Evolutionary conservation across 2,888 invertebrate species (phyloP).

Genomic region (Perdita meconis): DNA sequence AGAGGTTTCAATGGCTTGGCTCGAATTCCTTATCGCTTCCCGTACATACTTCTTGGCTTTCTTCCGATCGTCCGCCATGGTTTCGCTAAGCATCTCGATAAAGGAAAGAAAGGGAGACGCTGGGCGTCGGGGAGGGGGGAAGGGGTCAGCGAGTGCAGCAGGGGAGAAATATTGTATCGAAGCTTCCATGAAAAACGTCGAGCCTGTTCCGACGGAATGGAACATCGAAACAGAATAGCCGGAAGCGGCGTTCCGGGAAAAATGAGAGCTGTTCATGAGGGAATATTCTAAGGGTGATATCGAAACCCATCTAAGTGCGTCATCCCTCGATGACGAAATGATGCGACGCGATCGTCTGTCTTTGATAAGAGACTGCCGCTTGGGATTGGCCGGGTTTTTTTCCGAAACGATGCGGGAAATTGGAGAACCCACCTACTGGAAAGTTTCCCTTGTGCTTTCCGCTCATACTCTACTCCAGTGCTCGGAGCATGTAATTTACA

Average conservation of each 20-base stretch:
- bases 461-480: background rate
- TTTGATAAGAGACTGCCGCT: constrained; percentile 3
- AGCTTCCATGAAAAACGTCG: constrained; percentile 5
- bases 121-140: too few species aligned
- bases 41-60: constrained; percentile 71
- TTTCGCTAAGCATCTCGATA: constrained; percentile 58
- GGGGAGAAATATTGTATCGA: constrained; percentile 13
- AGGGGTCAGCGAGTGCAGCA: background rate
- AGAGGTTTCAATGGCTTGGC: constrained; percentile 76
- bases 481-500: too few species aligned
- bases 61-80: constrained; percentile 67
- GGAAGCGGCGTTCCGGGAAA: constrained; percentile 1
- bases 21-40: constrained; percentile 76
- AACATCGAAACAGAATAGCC: background rate
- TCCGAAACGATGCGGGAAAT: background rate
- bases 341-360: constrained; percentile 13
- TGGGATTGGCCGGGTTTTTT: background rate
- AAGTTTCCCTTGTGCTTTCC: background rate
- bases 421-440: background rate
- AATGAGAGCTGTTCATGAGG: background rate
- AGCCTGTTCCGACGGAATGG: background rate
- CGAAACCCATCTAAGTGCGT: background rate
- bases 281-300: background rate
- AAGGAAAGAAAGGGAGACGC: background rate
- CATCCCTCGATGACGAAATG: constrained; percentile 1